These are phyloP conservation scores for Gila robusta DNA, from an alignment of 2,797 vertebrate species.

Conservation along the genomic window DNA sequence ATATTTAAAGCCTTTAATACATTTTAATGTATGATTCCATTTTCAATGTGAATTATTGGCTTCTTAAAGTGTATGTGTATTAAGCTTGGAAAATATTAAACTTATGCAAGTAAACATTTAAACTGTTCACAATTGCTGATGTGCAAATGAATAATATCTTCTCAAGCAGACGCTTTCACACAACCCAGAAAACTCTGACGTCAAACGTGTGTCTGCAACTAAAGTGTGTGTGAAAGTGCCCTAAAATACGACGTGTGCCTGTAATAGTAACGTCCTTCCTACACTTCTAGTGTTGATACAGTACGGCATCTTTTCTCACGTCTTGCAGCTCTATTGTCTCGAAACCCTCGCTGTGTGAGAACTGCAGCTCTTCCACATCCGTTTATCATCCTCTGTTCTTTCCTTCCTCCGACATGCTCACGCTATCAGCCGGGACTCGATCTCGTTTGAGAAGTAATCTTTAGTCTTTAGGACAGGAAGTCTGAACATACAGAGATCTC, in stretches of 20 bases:
- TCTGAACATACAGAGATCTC: background rate
- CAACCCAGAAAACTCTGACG: background rate
- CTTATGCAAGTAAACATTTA: too few species aligned
- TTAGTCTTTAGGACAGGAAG: slow-evolving; percentile 10
- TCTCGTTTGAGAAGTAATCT: background rate
- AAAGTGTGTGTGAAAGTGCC: background rate
- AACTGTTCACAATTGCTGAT: background rate
- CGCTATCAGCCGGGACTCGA: background rate
- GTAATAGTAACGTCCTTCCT: background rate
- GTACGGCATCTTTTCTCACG: background rate
- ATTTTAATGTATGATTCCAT: background rate
- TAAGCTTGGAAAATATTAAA: background rate
- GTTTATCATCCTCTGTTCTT: background rate
- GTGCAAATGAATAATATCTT: background rate
- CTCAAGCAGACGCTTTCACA: background rate
- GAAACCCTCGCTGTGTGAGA: background rate
- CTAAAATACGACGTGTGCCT: background rate
- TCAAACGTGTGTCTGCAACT: background rate
- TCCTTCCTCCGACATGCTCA: background rate
- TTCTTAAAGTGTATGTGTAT: background rate
- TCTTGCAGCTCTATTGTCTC: background rate
- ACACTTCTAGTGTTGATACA: too few species aligned
- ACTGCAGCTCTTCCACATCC: background rate
- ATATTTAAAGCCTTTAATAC: background rate
- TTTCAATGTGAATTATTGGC: background rate